phyloP scores from a whole-genome alignment of 2,797 vertebrate species.

The Pseudochaenichthys georgianus region DNA sequence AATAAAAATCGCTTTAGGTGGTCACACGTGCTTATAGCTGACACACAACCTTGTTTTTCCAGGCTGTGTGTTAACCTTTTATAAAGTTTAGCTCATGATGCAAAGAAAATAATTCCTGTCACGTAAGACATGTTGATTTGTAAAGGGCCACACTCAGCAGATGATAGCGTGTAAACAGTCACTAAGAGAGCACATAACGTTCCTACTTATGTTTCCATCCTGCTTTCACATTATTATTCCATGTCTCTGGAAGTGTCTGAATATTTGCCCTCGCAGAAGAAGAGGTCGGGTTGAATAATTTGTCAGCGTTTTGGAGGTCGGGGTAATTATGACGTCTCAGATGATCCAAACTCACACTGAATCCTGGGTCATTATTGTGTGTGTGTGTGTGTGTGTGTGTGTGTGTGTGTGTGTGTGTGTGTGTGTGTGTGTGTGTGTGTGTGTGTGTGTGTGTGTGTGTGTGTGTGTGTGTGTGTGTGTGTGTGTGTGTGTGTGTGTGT shows the following conservation, averaged over 20 bases:
- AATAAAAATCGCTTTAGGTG: background rate
- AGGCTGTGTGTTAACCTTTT: too few species aligned
- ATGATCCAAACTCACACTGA: slow-evolving; percentile 75
- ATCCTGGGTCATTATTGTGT: slow-evolving; percentile 65
- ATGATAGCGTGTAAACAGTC: slow-evolving; percentile 19
- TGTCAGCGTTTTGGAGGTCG: slow-evolving; percentile 64
- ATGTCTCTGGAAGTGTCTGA: slow-evolving; percentile 34
- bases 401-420: slow-evolving; percentile 44
- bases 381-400: too few species aligned
- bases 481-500: too few species aligned
- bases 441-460: too few species aligned
- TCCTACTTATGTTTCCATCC: background rate
- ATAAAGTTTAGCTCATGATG: too few species aligned
- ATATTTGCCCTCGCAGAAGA: slow-evolving; percentile 37
- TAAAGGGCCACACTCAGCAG: background rate
- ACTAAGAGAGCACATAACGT: background rate
- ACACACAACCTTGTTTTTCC: background rate
- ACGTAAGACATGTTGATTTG: slow-evolving; percentile 8
- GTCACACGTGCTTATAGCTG: slow-evolving; percentile 4
- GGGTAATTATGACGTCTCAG: slow-evolving; percentile 69
- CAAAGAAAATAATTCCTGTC: slow-evolving; percentile 3
- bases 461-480: too few species aligned
- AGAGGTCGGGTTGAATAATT: slow-evolving; percentile 69
- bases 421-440: too few species aligned
- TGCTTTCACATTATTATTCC: slow-evolving; percentile 38